Evolutionary conservation across 2,797 vertebrate species (phyloP), one percentile per base, ranked within the genome.

Genomic region (Smutsia gigantea): DNA sequence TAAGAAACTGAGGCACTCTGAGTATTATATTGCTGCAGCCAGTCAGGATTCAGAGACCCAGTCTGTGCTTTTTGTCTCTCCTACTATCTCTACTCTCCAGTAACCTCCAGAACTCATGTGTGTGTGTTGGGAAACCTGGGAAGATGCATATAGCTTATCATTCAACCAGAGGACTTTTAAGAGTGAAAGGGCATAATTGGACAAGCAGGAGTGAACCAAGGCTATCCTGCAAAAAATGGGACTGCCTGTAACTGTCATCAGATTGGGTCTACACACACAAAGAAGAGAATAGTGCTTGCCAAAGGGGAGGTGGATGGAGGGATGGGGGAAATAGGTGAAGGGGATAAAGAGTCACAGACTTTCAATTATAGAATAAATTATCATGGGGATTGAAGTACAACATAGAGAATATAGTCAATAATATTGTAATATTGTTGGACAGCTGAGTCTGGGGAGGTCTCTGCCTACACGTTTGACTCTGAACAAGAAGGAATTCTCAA

Each of bases 51-150:
- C 7, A 4, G 37, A 59, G 42, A 6, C 31, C 7, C 39, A 83
- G 7, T 82, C 59, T 37, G 39, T 27, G 1, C 69, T 91, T 31
- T 37, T 51, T n/a, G 18, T 14, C 5, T 59, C 18, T 42, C 7
- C 5, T 9, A 2, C 10, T 11, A 6, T 72, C 37, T 49, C 37
- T 11, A 7, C 51, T n/a, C 12, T 64, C 2, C 25, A 7, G 2
- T 7, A 2, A 18, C 21, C 37, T 78, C 42, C 25, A 57, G 57
- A 57, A 69, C 0, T 10, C 19, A 39, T 4, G 5, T 31, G 0
- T 68, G 29, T 51, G 2, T 27, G 14, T 29, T 49, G 21, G 51
- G 63, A 9, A 69, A 34, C 18, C 34, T 90, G 37, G 74, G 49
- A 77, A 25, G 7, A 51, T n/a, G 93, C 49, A 31, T 13, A 17